Evolutionary conservation across 2,888 invertebrate species (phyloP).

Genomic region (Magallana nippona): DNA sequence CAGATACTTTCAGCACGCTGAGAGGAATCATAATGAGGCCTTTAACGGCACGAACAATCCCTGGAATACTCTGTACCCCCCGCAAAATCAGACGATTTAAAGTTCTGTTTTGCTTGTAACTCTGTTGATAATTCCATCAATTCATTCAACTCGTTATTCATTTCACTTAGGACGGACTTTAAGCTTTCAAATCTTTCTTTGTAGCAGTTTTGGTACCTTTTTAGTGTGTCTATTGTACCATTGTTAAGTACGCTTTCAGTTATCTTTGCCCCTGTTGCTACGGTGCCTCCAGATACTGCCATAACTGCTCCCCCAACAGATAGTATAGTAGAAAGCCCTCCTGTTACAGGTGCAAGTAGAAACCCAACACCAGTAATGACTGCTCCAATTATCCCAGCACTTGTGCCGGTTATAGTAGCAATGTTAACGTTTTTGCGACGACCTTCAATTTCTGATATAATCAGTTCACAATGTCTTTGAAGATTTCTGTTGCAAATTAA

Average conservation of each 20-base stretch:
- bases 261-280: constrained; percentile 39
- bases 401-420: constrained; percentile 37
- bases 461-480: constrained; percentile 37
- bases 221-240: constrained; percentile 12
- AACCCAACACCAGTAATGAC: constrained; percentile 33
- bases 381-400: constrained; percentile 36
- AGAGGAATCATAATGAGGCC: constrained; percentile 40
- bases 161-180: not conserved
- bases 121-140: constrained; percentile 2
- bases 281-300: constrained; percentile 39
- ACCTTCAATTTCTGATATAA: constrained; percentile 38
- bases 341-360: constrained; percentile 34
- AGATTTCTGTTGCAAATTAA: not conserved
- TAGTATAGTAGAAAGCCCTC: constrained; percentile 35
- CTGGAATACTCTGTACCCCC: constrained; percentile 29
- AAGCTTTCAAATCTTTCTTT: constrained; percentile 27
- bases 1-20: constrained; percentile 36
- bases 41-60: constrained; percentile 35
- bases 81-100: constrained; percentile 33
- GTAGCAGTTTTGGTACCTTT: constrained; percentile 21
- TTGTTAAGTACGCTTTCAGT: constrained; percentile 37
- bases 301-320: constrained; percentile 40
- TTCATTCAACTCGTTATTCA: not conserved
- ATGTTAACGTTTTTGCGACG: constrained; percentile 38
- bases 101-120: constrained; percentile 10